Percentiles rank a stretch among this genome's conserved stretches.
Evolutionary conservation across 2,113 vertebrate genomes (phyloP).

Genomic region (Scophthalmus maximus): DNA sequence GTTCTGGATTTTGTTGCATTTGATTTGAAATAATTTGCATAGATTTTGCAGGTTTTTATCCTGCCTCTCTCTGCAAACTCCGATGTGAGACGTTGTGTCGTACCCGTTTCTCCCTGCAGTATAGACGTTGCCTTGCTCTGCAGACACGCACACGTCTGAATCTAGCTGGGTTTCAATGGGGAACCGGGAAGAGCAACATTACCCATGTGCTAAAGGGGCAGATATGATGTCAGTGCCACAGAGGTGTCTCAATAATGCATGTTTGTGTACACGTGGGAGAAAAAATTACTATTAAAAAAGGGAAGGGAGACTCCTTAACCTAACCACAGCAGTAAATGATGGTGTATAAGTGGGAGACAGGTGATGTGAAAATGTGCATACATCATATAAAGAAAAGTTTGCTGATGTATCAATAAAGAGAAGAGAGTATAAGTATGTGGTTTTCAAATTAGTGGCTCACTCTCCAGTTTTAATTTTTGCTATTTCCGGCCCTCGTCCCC

Average conservation of each 20-base stretch:
- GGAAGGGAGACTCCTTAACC: conserved; percentile 21
- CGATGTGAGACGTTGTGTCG: no score
- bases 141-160: conserved; percentile 45
- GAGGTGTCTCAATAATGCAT: conserved; percentile 71
- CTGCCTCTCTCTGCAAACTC: not conserved
- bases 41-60: conserved; percentile 5
- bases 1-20: conserved; percentile 11
- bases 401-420: not conserved
- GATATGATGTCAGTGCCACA: conserved; percentile 52
- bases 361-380: not conserved
- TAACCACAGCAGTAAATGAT: not conserved
- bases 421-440: not conserved
- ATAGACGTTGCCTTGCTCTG: conserved; percentile 10
- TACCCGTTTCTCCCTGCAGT: conserved; percentile 20
- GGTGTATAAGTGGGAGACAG: conserved; percentile 10
- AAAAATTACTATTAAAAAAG: conserved; percentile 54
- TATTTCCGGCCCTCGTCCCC: conserved; percentile 12
- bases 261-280: conserved; percentile 55
- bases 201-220: conserved; percentile 33
- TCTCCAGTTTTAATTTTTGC: conserved; percentile 8
- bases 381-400: not conserved
- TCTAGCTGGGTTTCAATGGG: conserved; percentile 45
- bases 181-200: conserved; percentile 29
- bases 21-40: conserved; percentile 9
- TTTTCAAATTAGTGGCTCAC: conserved; percentile 8